Evolutionary conservation across 2,797 vertebrate genomes (phyloP).

Genomic region (Lacerta bilineata): DNA sequence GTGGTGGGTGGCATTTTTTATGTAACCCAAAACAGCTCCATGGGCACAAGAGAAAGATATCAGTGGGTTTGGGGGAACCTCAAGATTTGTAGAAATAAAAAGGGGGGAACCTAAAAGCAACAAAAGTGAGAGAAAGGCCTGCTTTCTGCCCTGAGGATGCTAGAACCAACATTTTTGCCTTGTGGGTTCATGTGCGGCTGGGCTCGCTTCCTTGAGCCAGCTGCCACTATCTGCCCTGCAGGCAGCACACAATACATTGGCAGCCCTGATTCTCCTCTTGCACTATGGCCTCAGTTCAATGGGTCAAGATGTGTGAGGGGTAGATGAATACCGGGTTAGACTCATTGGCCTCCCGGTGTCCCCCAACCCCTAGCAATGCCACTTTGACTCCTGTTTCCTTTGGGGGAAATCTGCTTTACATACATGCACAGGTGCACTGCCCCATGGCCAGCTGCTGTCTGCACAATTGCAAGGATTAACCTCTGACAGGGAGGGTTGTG

Average conservation of each 20-base stretch:
- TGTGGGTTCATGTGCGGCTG: background rate
- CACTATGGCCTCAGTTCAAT: background rate
- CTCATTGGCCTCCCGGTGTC: background rate
- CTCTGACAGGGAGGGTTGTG: background rate
- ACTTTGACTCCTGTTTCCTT: background rate
- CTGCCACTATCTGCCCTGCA: background rate
- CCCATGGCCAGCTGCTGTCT: conserved; percentile 13
- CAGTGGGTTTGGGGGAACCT: no score
- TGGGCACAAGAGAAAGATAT: no score
- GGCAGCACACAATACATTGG: conserved; percentile 49
- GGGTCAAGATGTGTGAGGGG: background rate
- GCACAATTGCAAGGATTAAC: conserved; percentile 15
- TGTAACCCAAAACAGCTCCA: no score
- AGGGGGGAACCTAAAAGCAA: no score
- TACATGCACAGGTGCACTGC: conserved; percentile 64
- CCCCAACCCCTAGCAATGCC: background rate
- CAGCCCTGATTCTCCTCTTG: background rate
- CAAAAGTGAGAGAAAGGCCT: no score
- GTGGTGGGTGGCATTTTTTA: no score
- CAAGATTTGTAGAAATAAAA: no score
- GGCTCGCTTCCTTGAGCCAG: background rate
- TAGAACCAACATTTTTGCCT: background rate
- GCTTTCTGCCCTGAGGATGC: no score
- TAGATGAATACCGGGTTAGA: background rate
- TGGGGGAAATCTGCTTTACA: conserved; percentile 59